Conservation (phyloP, 2,888 invertebrate genomes). For the Reticulitermes lucifugus region DNA sequence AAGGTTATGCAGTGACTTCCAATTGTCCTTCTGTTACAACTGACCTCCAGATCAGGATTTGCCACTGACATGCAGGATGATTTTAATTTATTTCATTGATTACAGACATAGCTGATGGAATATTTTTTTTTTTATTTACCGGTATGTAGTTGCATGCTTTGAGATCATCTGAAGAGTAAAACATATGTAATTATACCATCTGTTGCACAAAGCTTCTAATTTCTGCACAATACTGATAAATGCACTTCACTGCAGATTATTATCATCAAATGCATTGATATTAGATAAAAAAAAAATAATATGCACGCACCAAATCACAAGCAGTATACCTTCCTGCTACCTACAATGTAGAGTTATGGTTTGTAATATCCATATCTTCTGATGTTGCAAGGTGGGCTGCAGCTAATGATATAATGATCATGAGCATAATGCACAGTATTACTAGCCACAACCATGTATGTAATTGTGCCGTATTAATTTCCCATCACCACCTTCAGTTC, state of each 20-base stretch:
- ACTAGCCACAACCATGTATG: constrained; percentile 12
- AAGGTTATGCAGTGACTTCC: no score
- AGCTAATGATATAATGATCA: neutral
- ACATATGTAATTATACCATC: no score
- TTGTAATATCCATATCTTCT: neutral
- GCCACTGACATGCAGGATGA: no score
- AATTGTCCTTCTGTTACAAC: no score
- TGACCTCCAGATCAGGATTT: no score
- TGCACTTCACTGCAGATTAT: neutral
- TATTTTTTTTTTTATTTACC: no score
- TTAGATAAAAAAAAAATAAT: neutral
- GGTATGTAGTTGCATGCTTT: no score
- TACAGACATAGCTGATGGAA: no score
- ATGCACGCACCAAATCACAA: neutral
- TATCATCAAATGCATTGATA: neutral
- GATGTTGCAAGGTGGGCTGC: neutral
- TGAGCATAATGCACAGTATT: neutral
- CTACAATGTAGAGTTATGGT: neutral
- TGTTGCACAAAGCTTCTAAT: neutral
- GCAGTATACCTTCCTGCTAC: neutral
- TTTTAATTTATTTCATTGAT: no score
- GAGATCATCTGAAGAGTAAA: no score
- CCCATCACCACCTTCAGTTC: constrained; percentile 34
- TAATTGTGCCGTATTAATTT: neutral
- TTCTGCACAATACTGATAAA: constrained; percentile 23